Evolutionary conservation across 2,888 invertebrate species (phyloP), one percentile per base, ranked within the genome.

Genomic region (Azorinus chamasolen): DNA sequence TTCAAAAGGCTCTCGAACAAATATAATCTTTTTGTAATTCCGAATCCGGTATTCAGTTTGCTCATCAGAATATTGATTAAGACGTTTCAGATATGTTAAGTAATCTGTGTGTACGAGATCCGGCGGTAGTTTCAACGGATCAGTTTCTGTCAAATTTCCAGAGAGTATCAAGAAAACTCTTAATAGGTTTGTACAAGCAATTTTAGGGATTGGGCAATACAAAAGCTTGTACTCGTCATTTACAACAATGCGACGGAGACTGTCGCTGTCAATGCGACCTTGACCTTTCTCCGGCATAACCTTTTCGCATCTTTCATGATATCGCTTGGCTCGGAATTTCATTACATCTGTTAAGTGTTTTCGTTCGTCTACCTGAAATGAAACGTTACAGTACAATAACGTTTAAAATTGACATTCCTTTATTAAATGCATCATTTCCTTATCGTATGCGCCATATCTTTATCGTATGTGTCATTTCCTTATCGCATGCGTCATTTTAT

Each of bases 141-240:
- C 76, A 0, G 83, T 85, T 5, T 74, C 80, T 37, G 87, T 84
- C 69, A 87, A 83, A 57, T 85, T 83, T 3, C 96, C 96, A 5
- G 95, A 95, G 68, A 97, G 94, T 84, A 97, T 95, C 96, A 98
- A 96, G 64, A 98, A 94, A 24, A 97, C 95, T 53, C 98, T 95
- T 92, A 98, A 98, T 97, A 98, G 98, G 93, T 98, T 98, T 14
- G 98, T 98, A 92, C 97, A 98, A 63, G 98, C 98, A 61, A 92
- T 92, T 95, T 98, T 98, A 71, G 98, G 98, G 80, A 98, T 97
- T 93, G 97, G 97, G 92, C 98, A 98, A 91, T 98, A 98, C 16
- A 98, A 94, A 18, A 98, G 94, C 92, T 96, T 96, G 90, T 97
- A 96, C 72, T 95, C 95, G 87, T 96, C 96, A 92, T 98, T 97